A percentile compares a stretch with the other conserved stretches of the same genome.
Evolutionary conservation across 2,797 vertebrate genomes (phyloP).

Genomic region (Crocidura indochinensis): DNA sequence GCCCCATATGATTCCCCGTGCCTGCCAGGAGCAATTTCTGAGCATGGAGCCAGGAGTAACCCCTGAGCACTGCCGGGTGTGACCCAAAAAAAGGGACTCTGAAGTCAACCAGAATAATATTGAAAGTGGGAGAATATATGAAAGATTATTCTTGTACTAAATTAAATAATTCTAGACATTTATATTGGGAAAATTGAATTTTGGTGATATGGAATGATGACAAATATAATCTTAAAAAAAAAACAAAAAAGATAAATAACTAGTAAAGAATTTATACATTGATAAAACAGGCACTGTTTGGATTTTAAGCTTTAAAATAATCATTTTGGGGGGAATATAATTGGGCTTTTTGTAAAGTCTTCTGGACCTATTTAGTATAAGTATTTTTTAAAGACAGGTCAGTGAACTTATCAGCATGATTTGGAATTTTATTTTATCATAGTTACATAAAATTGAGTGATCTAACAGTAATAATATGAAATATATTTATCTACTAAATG

Average conservation of each 20-base stretch:
- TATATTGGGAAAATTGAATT: slow-evolving; percentile 5
- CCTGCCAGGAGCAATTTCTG: no score
- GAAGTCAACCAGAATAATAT: not conserved
- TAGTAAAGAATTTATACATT: not conserved
- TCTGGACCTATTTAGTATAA: not conserved
- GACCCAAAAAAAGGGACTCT: not conserved
- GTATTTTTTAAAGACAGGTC: slow-evolving; percentile 24
- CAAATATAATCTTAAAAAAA: not conserved
- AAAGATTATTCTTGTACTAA: not conserved
- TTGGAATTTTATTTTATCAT: not conserved
- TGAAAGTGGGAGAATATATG: not conserved
- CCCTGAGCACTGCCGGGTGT: no score
- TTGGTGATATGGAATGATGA: not conserved
- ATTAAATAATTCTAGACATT: not conserved
- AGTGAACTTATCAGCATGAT: slow-evolving; percentile 43
- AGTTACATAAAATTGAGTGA: no score
- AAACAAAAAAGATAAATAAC: slow-evolving; percentile 35
- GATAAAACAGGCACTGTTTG: slow-evolving; percentile 10
- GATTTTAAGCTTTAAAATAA: slow-evolving; percentile 23
- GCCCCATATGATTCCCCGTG: no score
- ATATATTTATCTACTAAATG: not conserved
- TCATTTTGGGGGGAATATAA: not conserved
- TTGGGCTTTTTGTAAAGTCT: not conserved
- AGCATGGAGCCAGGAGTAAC: no score
- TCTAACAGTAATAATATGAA: slow-evolving; percentile 25